Evolutionary conservation across 2,797 vertebrate genomes (phyloP), one percentile per base, ranked within the genome.

Genomic region (Gobionotothen gibberifrons): DNA sequence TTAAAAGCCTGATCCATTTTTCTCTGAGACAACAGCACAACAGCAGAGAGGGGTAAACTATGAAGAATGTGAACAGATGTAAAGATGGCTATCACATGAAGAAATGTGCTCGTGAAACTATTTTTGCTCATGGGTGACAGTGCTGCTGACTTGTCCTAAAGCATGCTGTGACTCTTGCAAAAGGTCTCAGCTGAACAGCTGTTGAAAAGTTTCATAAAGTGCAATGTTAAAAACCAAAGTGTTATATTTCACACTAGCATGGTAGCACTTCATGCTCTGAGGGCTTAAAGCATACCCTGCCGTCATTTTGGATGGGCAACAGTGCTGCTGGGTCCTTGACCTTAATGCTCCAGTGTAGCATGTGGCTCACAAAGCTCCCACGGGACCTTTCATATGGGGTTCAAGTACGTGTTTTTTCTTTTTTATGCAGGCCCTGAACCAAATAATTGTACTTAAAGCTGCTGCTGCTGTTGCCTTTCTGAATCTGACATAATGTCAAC

Each of bases 311-410:
- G 69, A 63, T 43, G 55, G 64, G 66, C 55, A 62, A 7, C 72
- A 22, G 53, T 21, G 57, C 71, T 52, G 58, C 8, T 68, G 55
- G 54, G 59, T 69, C 60, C 64, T 85, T 80, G 64, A 87, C 82
- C 79, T 84, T 56, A 40, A 44, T 16, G 67, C 40, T 56, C 17
- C 36, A 15, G 0, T 54, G 68, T 26, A 52, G 58, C 59, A 36
- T 11, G 44, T 16, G 17, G 26, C 55, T 61, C 26, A 26, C 29
- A 42, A 21, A 77, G 26, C 44, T 51, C 56, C 44, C 32, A 26
- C 0, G 0, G n/a, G 39, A 44, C 69, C 72, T 81, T 82, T 79
- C 17, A 5, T 39, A 9, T 9, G 36, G 8, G 47, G 64, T 78
- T 87, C 56, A 61, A 70, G 59, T 54, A 7, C 5, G 19, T 51